Conservation (phyloP, 2,113 vertebrate genomes). For the Elephantulus edwardii region DNA sequence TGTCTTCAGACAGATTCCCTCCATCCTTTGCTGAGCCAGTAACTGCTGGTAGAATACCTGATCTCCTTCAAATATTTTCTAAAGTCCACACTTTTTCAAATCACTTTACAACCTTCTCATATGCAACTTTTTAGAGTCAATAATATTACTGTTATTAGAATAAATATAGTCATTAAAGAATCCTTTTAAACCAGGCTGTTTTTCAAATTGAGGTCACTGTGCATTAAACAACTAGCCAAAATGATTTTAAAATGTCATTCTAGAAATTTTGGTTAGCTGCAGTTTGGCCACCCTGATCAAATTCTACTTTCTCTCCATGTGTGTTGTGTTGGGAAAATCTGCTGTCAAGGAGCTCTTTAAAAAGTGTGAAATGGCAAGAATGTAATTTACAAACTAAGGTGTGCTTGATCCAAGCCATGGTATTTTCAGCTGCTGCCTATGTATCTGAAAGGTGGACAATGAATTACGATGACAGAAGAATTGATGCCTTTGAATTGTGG, state of each 20-base stretch:
- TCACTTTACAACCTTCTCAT: not conserved
- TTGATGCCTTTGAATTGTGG: no score
- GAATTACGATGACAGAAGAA: no score
- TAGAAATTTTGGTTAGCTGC: not conserved
- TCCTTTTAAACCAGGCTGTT: not conserved
- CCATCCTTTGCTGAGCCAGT: not conserved
- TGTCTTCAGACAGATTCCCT: not conserved
- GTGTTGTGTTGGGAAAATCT: no score
- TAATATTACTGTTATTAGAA: not conserved
- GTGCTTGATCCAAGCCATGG: no score
- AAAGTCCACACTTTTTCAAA: not conserved
- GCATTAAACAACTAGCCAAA: not conserved
- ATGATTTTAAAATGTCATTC: not conserved
- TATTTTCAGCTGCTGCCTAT: no score
- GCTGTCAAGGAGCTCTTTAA: no score
- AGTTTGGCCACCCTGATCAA: not conserved
- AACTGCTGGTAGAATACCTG: not conserved
- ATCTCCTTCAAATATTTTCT: not conserved
- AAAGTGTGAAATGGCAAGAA: no score
- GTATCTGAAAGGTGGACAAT: no score
- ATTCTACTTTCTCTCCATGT: not conserved
- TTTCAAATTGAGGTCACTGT: not conserved
- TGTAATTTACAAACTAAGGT: no score
- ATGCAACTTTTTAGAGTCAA: not conserved
- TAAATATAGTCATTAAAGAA: slow-evolving; percentile 10